Percentiles rank a stretch among this genome's conserved stretches.
Evolutionary conservation across 2,113 vertebrate genomes (phyloP).

Genomic region (Myrmophylax atrothorax): DNA sequence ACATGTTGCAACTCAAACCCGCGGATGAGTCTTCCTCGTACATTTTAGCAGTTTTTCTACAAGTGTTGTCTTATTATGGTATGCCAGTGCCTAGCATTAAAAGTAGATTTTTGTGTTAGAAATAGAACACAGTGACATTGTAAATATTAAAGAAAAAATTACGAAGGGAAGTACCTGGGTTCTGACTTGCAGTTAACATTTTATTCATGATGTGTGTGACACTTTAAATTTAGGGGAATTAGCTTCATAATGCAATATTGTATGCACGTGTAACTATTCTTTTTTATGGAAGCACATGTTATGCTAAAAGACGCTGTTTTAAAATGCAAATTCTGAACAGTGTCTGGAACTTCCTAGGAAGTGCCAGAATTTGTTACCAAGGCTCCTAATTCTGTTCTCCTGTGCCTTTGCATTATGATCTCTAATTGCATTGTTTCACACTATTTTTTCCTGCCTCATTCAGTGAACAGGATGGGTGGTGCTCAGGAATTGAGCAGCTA

Average conservation of each 20-base stretch:
- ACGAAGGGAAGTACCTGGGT: constrained; percentile 2
- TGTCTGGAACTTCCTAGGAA: constrained; percentile 59
- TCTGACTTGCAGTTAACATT: constrained; percentile 10
- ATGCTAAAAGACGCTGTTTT: constrained; percentile 6
- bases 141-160: constrained; percentile 4
- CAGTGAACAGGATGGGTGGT: constrained; percentile 48
- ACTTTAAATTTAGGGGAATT: constrained; percentile 35
- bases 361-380: background rate
- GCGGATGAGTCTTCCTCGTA: background rate
- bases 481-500: constrained; percentile 38
- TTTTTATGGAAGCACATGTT: constrained; percentile 2
- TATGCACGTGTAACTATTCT: constrained; percentile 37
- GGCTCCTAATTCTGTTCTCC: background rate
- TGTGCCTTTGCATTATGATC: constrained; percentile 5
- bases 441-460: constrained; percentile 65
- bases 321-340: constrained; percentile 31
- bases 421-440: constrained; percentile 64
- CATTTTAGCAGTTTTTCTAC: background rate
- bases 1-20: background rate
- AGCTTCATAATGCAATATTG: constrained; percentile 29
- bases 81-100: background rate
- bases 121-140: constrained; percentile 41
- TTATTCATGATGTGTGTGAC: constrained; percentile 7
- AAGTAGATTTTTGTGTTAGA: background rate
- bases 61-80: background rate